A percentile compares a stretch with the other conserved stretches of the same genome.
Conservation (phyloP, 1,140 invertebrate species). For the Ericerus pela region DNA sequence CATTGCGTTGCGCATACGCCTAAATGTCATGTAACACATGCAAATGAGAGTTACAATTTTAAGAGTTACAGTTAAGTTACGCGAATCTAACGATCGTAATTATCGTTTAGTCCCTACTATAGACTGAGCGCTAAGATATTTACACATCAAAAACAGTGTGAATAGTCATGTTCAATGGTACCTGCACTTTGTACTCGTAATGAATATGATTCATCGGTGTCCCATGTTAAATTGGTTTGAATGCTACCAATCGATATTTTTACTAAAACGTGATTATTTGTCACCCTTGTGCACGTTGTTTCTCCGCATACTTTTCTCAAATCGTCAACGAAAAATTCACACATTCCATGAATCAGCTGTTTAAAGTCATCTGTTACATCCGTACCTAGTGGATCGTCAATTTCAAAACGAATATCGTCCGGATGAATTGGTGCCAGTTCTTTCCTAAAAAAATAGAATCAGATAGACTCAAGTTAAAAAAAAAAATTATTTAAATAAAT, state of each 20-base stretch:
- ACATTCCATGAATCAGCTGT: constrained; percentile 25
- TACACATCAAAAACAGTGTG: too few relatives aligned
- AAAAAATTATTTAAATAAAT: neutral
- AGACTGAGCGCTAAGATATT: too few relatives aligned
- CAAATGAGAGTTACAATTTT: too few relatives aligned
- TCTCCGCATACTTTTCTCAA: constrained; percentile 40
- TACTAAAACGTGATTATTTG: constrained; percentile 37
- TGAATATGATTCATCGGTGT: constrained; percentile 46
- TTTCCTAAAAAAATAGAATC: constrained; percentile 8
- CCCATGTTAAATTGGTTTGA: constrained; percentile 38
- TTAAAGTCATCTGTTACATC: neutral
- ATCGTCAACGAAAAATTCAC: constrained; percentile 37
- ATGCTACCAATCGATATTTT: constrained; percentile 34
- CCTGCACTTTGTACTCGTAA: constrained; percentile 39
- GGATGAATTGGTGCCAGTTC: constrained; percentile 18
- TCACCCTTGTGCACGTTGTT: constrained; percentile 35
- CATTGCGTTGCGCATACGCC: too few relatives aligned
- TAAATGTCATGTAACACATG: too few relatives aligned
- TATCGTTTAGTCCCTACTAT: too few relatives aligned
- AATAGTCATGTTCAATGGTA: neutral
- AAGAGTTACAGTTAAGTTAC: too few relatives aligned
- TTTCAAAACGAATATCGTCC: constrained; percentile 33
- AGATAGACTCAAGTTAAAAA: neutral
- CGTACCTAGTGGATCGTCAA: constrained; percentile 31
- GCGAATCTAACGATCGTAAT: too few relatives aligned